phyloP scores from a whole-genome alignment of 35 echinoderm and acorn worm species.

The Patiria miniata region DNA sequence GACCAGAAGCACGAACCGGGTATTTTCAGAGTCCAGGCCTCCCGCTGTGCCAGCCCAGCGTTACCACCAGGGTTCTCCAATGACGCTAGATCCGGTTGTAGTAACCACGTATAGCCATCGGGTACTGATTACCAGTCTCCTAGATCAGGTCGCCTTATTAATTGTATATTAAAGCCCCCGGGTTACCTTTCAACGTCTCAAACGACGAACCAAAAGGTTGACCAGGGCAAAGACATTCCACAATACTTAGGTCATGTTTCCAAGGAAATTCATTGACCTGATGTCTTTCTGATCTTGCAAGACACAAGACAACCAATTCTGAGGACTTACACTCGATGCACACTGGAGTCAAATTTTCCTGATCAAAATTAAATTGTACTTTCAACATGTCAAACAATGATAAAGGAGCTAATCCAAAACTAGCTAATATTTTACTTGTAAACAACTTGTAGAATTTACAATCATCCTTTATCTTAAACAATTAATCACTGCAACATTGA shows the following conservation, averaged over 20 bases:
- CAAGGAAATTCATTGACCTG: too few species aligned
- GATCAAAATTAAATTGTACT: too few species aligned
- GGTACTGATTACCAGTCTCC: background rate
- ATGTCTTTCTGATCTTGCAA: too few species aligned
- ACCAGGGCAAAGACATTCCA: background rate
- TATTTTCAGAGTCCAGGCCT: background rate
- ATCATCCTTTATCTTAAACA: too few species aligned
- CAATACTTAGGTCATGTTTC: slow-evolving; percentile 18
- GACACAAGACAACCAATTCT: too few species aligned
- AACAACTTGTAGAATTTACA: too few species aligned
- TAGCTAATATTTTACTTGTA: too few species aligned
- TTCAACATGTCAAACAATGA: too few species aligned
- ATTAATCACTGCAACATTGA: too few species aligned
- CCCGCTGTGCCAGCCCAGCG: background rate
- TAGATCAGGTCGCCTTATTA: slow-evolving; percentile 15
- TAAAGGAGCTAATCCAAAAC: too few species aligned
- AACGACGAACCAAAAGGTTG: background rate
- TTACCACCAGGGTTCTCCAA: slow-evolving; percentile 4
- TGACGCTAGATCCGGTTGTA: background rate
- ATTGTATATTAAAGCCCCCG: slow-evolving; percentile 11
- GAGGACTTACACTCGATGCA: too few species aligned
- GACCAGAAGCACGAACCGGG: slow-evolving; percentile 5
- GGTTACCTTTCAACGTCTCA: background rate
- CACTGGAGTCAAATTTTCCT: too few species aligned
- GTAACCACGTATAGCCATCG: slow-evolving; percentile 15